Base-by-base conservation (phyloP, 2,888 invertebrate species). In the Laothoe populi region DNA sequence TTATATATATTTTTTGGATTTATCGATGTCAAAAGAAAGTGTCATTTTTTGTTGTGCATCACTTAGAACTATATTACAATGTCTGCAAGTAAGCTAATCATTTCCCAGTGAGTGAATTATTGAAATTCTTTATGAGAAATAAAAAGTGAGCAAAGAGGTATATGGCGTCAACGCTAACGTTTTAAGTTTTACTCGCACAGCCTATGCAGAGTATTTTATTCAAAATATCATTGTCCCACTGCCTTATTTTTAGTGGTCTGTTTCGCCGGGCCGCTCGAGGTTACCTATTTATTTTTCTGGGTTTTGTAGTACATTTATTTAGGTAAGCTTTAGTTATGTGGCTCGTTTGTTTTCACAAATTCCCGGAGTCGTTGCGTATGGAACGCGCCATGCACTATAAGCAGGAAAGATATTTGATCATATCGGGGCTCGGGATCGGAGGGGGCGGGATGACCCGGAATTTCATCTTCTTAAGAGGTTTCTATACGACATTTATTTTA, bases 401-500 rank as follows among this genome's bases (percentile, higher is more conserved):
- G 68, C 66, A 70, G 67, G 66, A 70, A 63, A 69, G 81, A 81
- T 86, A 84, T 86, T 84, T 82, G 84, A 87, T 87, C 83, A 86
- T 87, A 85, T 84, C 81, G 79, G 71, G 72, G 72, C 72, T 77
- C 70, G 73, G 79, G 77, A 74, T 53, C 53, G 53, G 19, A 53
- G 53, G 53, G 53, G 35, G 53, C 31, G 53, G 77, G 82, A 83
- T 62, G 59, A 80, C 81, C 81, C 81, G 83, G 85, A 88, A 90
- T 89, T 89, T 87, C 88, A 88, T 88, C 87, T 84, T 72, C 72
- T 73, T 82, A 82, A 87, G 82, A 87, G 88, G 81, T 81, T 85
- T 82, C 83, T 86, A 88, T 87, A 82, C 80, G 78, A 81, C 82
- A 86, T 89, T 87, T 88, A 88, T 89, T 87, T 86, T 84, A 87